Percentiles rank a stretch among this genome's conserved stretches.
These are phyloP conservation scores for Drosophila murphyi DNA, from an alignment of 1,140 invertebrate genomes.

Conservation along the genomic window DNA sequence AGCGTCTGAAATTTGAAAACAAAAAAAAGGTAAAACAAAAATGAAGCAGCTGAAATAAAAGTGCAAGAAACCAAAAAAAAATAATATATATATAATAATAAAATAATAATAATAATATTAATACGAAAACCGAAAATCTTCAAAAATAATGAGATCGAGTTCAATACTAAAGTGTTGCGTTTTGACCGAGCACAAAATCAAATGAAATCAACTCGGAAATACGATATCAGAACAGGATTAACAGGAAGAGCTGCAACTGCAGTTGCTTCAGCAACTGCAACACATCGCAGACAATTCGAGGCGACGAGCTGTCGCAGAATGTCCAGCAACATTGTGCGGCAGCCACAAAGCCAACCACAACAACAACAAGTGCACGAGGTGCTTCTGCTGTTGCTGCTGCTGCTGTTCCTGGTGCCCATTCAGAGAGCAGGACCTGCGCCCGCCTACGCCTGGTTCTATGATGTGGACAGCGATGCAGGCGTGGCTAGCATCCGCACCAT, in stretches of 20 bases:
- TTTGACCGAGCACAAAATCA: slow-evolving; percentile 10
- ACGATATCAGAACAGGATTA: background rate
- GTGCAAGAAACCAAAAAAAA: background rate
- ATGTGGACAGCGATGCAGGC: slow-evolving; percentile 49
- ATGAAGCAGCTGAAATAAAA: slow-evolving; percentile 12
- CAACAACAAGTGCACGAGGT: slow-evolving; percentile 22
- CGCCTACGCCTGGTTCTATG: slow-evolving; percentile 54
- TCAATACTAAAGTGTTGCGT: slow-evolving; percentile 11
- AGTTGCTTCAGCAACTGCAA: background rate
- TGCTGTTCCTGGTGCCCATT: slow-evolving; percentile 33
- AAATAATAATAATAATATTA: too few species aligned
- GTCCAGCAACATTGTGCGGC: slow-evolving; percentile 46
- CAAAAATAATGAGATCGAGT: slow-evolving; percentile 24
- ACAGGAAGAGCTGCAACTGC: background rate
- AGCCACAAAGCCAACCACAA: slow-evolving; percentile 32
- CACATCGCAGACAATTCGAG: slow-evolving; percentile 6
- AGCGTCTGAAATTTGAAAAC: slow-evolving; percentile 6
- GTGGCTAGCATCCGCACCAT: slow-evolving; percentile 43
- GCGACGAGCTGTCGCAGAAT: slow-evolving; percentile 48
- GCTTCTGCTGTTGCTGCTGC: slow-evolving; percentile 41
- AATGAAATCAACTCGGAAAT: slow-evolving; percentile 2
- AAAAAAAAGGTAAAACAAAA: slow-evolving; percentile 13
- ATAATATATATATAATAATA: too few species aligned
- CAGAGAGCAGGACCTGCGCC: slow-evolving; percentile 26
- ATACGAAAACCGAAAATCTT: background rate